Percentiles rank a stretch among this genome's conserved stretches.
Evolutionary conservation across 2,797 vertebrate genomes (phyloP).

Genomic region (Lindbergichthys nudifrons): DNA sequence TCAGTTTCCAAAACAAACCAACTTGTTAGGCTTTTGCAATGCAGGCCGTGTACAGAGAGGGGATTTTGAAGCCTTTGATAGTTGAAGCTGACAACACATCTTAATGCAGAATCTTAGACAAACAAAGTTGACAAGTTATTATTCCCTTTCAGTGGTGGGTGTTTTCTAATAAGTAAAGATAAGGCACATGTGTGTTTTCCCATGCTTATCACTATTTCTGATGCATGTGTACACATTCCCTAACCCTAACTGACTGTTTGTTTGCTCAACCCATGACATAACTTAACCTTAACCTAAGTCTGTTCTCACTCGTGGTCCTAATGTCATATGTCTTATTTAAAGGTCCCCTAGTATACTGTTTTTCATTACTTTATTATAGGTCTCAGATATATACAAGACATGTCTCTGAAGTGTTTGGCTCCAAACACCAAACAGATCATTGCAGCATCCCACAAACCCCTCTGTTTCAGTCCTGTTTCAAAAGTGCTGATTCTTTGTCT

Average conservation of each 20-base stretch:
- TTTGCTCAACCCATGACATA: not conserved
- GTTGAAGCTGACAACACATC: not conserved
- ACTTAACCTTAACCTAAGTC: too few species aligned
- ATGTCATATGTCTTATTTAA: not conserved
- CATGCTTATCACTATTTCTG: not conserved
- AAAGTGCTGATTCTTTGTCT: too few species aligned
- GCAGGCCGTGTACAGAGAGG: not conserved
- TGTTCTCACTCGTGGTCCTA: not conserved
- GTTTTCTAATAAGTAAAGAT: not conserved
- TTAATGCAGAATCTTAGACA: not conserved
- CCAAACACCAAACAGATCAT: too few species aligned
- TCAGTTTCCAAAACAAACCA: not conserved
- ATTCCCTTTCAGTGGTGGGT: not conserved
- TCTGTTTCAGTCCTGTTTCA: too few species aligned
- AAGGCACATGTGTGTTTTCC: slow-evolving; percentile 9
- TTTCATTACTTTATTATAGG: too few species aligned
- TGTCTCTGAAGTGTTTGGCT: too few species aligned
- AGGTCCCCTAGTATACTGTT: too few species aligned
- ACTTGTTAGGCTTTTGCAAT: not conserved
- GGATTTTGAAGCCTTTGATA: not conserved
- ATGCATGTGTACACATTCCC: not conserved
- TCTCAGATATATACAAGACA: too few species aligned
- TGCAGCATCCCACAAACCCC: too few species aligned
- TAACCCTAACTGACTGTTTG: too few species aligned
- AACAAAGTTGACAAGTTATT: not conserved